Percentiles rank a stretch among this genome's conserved stretches.
Evolutionary conservation across 2,888 invertebrate genomes (phyloP).

Genomic region (Ornithoptera priamus): DNA sequence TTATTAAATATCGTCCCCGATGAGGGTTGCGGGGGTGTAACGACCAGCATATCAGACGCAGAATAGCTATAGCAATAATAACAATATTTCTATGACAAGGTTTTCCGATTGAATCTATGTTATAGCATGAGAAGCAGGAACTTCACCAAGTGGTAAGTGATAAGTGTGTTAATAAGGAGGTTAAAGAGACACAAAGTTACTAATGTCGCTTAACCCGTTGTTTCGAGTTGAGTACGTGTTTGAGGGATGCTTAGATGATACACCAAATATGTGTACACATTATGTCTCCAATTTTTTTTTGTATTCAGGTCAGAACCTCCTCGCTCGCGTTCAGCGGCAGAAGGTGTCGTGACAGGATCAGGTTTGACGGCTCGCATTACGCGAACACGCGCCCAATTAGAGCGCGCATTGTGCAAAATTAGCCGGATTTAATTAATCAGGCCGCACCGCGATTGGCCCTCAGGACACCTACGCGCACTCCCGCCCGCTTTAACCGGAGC

Average conservation of each 20-base stretch:
- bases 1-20: no score
- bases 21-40: no score
- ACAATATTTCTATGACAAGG: no score
- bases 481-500: conserved; percentile 58
- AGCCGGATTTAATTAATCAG: conserved; percentile 57
- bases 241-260: neutral
- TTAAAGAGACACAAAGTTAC: no score
- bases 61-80: no score
- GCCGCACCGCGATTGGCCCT: conserved; percentile 38
- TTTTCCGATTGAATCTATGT: no score
- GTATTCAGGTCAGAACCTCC: neutral
- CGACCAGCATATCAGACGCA: no score
- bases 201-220: no score
- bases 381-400: conserved; percentile 46
- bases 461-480: conserved; percentile 58
- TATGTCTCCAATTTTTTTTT: neutral
- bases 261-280: neutral
- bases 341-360: conserved; percentile 33
- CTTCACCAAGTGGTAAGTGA: no score
- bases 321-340: conserved; percentile 21
- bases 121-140: no score
- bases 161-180: no score
- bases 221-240: no score
- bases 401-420: conserved; percentile 43
- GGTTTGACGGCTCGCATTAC: conserved; percentile 31